Conservation (phyloP, 2,888 invertebrate species). For the Drosophila planitibia region DNA sequence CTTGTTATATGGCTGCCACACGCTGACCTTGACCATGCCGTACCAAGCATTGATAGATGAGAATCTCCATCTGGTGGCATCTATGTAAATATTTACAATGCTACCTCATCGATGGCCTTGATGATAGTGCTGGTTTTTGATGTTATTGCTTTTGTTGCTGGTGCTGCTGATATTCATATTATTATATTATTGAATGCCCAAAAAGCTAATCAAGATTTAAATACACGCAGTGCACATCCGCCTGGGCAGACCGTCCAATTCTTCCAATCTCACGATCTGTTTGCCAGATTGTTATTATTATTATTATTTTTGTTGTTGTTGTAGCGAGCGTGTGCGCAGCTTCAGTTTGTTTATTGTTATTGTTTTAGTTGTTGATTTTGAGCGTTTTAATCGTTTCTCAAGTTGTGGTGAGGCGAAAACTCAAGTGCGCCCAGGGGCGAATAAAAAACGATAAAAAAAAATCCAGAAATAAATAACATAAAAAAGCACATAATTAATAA, state of each 20-base stretch:
- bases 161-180: conserved; percentile 32
- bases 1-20: conserved; percentile 52
- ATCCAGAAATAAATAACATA: conserved; percentile 13
- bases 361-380: conserved; percentile 43
- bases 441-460: conserved; percentile 1
- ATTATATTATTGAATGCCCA: conserved; percentile 52
- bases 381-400: conserved; percentile 56
- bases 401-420: conserved; percentile 40
- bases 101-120: conserved; percentile 65
- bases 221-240: conserved; percentile 60
- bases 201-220: conserved; percentile 67
- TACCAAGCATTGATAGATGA: conserved; percentile 27
- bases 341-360: conserved; percentile 36
- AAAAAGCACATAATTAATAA: conserved; percentile 53
- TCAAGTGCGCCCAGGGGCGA: conserved; percentile 40
- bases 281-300: conserved; percentile 56
- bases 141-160: conserved; percentile 29
- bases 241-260: conserved; percentile 39
- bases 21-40: conserved; percentile 61
- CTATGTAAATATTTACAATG: conserved; percentile 75
- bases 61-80: conserved; percentile 54
- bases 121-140: conserved; percentile 31
- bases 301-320: conserved; percentile 18
- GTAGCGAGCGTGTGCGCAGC: conserved; percentile 38
- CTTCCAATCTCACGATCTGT: conserved; percentile 60